Base-by-base conservation (phyloP, 2,113 vertebrate genomes). In the Myanophis thanlyinensis region DNA sequence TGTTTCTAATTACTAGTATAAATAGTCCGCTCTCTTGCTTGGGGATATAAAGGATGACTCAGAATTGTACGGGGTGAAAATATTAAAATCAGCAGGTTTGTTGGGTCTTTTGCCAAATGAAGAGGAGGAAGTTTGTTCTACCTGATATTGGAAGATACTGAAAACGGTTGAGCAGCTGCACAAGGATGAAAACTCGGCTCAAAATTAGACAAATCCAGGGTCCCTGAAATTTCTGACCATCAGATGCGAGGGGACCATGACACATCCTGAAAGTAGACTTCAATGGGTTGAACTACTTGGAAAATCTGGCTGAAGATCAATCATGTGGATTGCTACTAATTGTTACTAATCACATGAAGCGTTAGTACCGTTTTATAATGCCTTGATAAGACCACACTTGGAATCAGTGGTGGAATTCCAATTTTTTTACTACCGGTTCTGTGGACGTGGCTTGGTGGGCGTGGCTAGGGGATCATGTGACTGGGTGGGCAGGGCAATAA, bases 1-100 rank as follows among this genome's bases (percentile, higher is more conserved):
- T 73, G 88, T 62, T 51, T 67, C 89, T 95, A 91, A 94, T 93
- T 93, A 80, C 91, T 94, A 67, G 67, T 49, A n/a, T 87, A 92
- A 95, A 94, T 0, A 0, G 92, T 91, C 91, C 59, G 46, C 67
- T 73, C 0, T 85, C 46, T 54, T 0, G 0, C 27, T 0, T 0
- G 5, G 30, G 93, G 62, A 53, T 47, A 18, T 90, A 48, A 67
- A 59, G 40, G 46, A 40, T 94, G 90, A 86, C 51, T 93, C 85
- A 59, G 44, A 93, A 88, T 18, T 27, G 44, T 51, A 49, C 40
- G 30, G 30, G 5, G 88, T 13, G 53, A 67, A 91, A 90, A 80
- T 48, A 11, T 47, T 44, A 5, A 86, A 88, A 89, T 62, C 92
- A 90, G 88, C 73, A 89, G 46, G 46, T 62, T 86, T 51, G 52